phyloP scores from a whole-genome alignment of 2,797 vertebrate genomes.

The Tarsius wallacei region DNA sequence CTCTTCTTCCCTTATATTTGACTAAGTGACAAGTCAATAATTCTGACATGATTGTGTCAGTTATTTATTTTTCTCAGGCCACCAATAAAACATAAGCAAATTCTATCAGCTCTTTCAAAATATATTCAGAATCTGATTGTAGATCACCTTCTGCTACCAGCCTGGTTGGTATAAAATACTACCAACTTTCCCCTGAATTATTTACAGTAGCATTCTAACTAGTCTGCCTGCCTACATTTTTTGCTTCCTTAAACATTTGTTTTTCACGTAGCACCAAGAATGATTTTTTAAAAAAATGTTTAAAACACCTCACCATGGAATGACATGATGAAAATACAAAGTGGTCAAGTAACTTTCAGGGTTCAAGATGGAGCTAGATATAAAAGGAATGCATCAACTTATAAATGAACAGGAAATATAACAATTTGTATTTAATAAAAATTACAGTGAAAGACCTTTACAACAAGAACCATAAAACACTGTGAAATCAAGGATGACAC shows the following conservation, averaged over 20 bases:
- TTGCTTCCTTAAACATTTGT: not conserved
- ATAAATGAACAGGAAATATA: not conserved
- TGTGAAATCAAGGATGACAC: no score
- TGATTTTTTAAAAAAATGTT: not conserved
- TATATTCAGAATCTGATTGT: not conserved
- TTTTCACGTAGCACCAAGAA: not conserved
- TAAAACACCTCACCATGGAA: not conserved
- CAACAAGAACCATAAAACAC: no score
- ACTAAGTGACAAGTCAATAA: not conserved
- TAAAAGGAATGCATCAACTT: not conserved
- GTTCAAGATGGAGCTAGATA: not conserved
- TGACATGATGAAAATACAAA: not conserved
- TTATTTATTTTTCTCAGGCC: not conserved
- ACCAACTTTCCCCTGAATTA: not conserved
- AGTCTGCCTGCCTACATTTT: not conserved
- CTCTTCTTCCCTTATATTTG: not conserved
- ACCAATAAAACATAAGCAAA: not conserved
- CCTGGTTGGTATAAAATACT: not conserved
- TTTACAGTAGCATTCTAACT: not conserved
- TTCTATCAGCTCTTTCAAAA: not conserved
- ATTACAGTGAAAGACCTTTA: not conserved
- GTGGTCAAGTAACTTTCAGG: not conserved
- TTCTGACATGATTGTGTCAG: no score
- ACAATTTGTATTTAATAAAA: not conserved
- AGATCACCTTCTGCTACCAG: not conserved